phyloP scores from a whole-genome alignment of 2,888 invertebrate species.

The Drosophila barbarae region DNA sequence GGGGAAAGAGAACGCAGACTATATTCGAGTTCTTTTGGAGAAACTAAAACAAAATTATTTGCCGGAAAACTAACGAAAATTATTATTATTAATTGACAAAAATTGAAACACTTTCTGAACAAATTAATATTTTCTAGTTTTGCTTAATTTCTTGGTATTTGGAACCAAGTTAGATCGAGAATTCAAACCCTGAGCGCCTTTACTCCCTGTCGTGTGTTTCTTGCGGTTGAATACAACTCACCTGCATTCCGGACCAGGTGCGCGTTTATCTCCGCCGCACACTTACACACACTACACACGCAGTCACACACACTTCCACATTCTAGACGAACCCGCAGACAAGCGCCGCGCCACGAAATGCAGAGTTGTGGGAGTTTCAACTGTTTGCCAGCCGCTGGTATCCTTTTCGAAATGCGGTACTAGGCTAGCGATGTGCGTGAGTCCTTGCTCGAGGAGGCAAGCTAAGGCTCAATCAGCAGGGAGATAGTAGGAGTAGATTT shows the following conservation, averaged over 20 bases:
- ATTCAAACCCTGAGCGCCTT: slow-evolving; percentile 33
- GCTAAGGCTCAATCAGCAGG: slow-evolving; percentile 4
- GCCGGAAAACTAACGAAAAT: neutral
- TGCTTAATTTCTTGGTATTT: too few relatives aligned
- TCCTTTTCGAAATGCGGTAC: slow-evolving; percentile 4
- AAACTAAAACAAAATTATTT: neutral
- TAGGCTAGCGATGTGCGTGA: slow-evolving; percentile 30
- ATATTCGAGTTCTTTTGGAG: neutral
- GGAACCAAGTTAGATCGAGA: too few relatives aligned
- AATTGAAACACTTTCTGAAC: too few relatives aligned
- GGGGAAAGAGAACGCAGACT: neutral
- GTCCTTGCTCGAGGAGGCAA: neutral
- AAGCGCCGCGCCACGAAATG: slow-evolving; percentile 16
- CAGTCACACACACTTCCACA: neutral
- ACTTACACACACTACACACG: slow-evolving; percentile 7
- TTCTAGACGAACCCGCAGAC: slow-evolving; percentile 8
- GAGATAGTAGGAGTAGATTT: neutral
- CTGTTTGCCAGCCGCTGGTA: slow-evolving; percentile 19
- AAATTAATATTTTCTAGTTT: too few relatives aligned
- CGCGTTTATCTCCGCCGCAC: slow-evolving; percentile 40
- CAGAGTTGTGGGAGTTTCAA: slow-evolving; percentile 25
- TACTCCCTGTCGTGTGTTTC: slow-evolving; percentile 49
- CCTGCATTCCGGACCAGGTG: slow-evolving; percentile 34
- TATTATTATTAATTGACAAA: too few relatives aligned
- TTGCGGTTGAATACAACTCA: slow-evolving; percentile 55